Base-by-base conservation (phyloP, 2,888 invertebrate species). In the Drosophila anomelani region DNA sequence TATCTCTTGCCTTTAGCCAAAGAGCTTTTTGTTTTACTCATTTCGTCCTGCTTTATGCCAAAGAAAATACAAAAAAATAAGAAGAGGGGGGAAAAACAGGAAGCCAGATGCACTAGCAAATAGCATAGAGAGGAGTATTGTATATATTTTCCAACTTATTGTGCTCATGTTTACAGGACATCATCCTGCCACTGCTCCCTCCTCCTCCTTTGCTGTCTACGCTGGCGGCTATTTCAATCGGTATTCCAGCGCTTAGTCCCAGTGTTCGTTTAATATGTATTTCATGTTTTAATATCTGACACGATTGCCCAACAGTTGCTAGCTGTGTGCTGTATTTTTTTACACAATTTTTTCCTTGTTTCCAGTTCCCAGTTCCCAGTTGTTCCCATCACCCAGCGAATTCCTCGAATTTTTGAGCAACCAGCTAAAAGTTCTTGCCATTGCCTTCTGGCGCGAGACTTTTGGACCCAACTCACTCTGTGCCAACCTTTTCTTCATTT, bases 211-310 rank as follows among this genome's bases (percentile, higher is more conserved):
- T 20, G 43, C 49, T 63, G 57, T 56, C 36, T 73, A 51, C 60
- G 60, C 54, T 55, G 38, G 29, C 39, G 62, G 57, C 38, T 20
- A 46, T 67, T 67, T 55, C 46, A 41, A 67, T 67, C 69, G 56
- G 56, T 69, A 67, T 67, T 56, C 56, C 36, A 10, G 34, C 69
- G 68, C 43, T 56, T 41, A 69, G 69, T 68, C 68, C 55, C 55
- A 53, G 43, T 58, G 75, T 77, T 76, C 78, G 80, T 85, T 88
- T 88, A 81, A 85, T 88, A 88, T 88, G 85, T 88, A 88, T 89
- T 85, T 88, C 85, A 86, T 90, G 88, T 90, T 90, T 89, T 86
- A 86, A 89, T 88, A 88, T 88, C 81, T 85, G 88, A 86, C 88
- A 88, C 87, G 80, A 80, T 87, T 85, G 81, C 77, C 78, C 72